These are phyloP conservation scores for Periophthalmus magnuspinnatus DNA, from an alignment of 2,797 vertebrate genomes.

Conservation along the genomic window DNA sequence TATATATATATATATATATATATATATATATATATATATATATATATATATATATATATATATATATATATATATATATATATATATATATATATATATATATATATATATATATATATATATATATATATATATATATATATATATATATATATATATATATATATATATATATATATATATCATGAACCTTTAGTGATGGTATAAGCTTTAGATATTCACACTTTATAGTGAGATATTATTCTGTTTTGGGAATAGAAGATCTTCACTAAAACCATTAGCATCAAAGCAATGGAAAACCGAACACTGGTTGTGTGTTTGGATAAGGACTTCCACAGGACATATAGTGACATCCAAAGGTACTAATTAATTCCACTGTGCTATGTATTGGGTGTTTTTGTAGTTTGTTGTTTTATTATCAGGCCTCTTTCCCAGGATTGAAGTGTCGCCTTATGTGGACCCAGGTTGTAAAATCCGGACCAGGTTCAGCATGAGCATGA, in stretches of 20 bases:
- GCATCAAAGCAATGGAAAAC: constrained; percentile 78
- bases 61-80: no score
- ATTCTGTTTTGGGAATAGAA: constrained; percentile 51
- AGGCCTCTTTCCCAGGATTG: constrained; percentile 67
- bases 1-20: no score
- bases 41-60: no score
- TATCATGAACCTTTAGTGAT: no score
- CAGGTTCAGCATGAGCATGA: constrained; percentile 29
- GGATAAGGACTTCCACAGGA: constrained; percentile 82
- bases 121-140: no score
- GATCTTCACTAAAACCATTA: constrained; percentile 74
- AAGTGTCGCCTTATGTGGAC: constrained; percentile 81
- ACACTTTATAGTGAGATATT: background rate
- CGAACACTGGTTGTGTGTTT: constrained; percentile 76
- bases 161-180: no score
- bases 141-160: no score
- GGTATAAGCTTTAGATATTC: background rate
- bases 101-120: no score
- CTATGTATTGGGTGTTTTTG: background rate
- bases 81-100: no score
- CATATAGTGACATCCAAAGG: constrained; percentile 81
- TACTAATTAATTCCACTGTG: constrained; percentile 27
- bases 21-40: no score
- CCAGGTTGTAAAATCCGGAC: constrained; percentile 75
- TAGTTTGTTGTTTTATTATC: background rate